These are phyloP conservation scores for Bubo blakistoni DNA, from an alignment of 2,113 vertebrate genomes.

Conservation along the genomic window DNA sequence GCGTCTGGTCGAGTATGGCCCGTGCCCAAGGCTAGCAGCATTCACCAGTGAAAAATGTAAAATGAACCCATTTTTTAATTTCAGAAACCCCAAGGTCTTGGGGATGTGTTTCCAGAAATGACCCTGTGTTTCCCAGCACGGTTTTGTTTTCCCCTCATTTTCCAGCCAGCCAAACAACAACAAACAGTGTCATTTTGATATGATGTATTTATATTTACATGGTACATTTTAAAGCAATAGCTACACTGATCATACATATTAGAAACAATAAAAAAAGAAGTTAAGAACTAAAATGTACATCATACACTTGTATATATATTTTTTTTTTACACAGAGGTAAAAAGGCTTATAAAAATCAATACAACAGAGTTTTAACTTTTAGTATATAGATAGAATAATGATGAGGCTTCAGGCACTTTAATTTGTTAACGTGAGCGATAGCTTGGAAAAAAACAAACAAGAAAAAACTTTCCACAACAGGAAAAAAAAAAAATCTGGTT, in stretches of 20 bases:
- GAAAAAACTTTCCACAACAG: slow-evolving; percentile 63
- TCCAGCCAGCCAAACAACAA: background rate
- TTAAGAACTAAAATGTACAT: slow-evolving; percentile 96
- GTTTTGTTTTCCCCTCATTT: background rate
- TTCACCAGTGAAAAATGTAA: accelerated
- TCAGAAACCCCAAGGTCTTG: accelerated
- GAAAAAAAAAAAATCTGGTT: slow-evolving; percentile 68
- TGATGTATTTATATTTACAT: slow-evolving; percentile 90
- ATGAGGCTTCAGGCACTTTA: slow-evolving; percentile 93
- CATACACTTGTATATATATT: slow-evolving; percentile 96
- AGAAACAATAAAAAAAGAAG: slow-evolving; percentile 92
- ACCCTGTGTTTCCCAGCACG: accelerated
- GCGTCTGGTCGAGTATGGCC: accelerated
- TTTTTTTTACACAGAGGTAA: slow-evolving; percentile 94
- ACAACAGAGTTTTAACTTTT: slow-evolving; percentile 84
- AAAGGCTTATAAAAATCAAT: slow-evolving; percentile 93
- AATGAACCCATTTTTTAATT: background rate
- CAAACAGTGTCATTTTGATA: slow-evolving; percentile 58
- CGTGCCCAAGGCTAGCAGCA: accelerated
- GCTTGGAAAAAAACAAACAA: slow-evolving; percentile 64
- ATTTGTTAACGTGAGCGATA: slow-evolving; percentile 88
- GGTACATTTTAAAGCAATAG: slow-evolving; percentile 88
- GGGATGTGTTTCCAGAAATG: accelerated
- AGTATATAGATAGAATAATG: slow-evolving; percentile 85
- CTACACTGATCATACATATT: slow-evolving; percentile 94